phyloP scores from a whole-genome alignment of 92 coral and sea anemone species.

The Epizoanthus illoricatus region DNA sequence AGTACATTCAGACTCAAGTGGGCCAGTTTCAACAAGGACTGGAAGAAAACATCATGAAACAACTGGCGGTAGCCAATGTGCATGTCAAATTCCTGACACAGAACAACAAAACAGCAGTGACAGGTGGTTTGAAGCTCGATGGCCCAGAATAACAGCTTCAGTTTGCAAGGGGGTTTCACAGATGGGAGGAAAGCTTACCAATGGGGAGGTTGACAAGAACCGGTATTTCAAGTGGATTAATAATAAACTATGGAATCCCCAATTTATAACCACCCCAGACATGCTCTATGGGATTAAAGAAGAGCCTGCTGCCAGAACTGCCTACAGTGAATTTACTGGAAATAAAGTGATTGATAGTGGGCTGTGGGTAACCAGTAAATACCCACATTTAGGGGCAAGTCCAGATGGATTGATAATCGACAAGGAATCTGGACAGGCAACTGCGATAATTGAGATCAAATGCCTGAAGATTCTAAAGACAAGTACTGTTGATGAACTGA shows the following conservation, averaged over 20 bases:
- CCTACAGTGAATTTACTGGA: not conserved
- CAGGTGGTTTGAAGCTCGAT: conserved; percentile 1
- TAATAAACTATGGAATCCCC: not conserved
- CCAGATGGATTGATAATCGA: not conserved
- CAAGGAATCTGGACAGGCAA: not conserved
- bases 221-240: not conserved
- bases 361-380: not conserved
- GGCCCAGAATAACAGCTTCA: conserved; percentile 35
- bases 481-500: not conserved
- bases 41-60: not conserved
- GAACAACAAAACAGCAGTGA: conserved; percentile 9
- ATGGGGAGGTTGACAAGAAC: not conserved
- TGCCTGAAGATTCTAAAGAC: not conserved
- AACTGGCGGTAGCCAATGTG: too few relatives aligned
- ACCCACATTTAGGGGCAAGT: not conserved
- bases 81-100: conserved; percentile 2
- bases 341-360: not conserved
- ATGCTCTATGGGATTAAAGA: not conserved
- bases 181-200: conserved; percentile 2
- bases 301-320: conserved; percentile 12
- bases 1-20: conserved; percentile 10
- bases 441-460: not conserved
- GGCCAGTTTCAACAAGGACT: not conserved
- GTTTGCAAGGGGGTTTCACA: conserved; percentile 9
- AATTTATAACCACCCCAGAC: not conserved